Percentiles rank a stretch among this genome's conserved stretches.
Conservation (phyloP, 1,140 invertebrate genomes). For the Pantala flavescens region DNA sequence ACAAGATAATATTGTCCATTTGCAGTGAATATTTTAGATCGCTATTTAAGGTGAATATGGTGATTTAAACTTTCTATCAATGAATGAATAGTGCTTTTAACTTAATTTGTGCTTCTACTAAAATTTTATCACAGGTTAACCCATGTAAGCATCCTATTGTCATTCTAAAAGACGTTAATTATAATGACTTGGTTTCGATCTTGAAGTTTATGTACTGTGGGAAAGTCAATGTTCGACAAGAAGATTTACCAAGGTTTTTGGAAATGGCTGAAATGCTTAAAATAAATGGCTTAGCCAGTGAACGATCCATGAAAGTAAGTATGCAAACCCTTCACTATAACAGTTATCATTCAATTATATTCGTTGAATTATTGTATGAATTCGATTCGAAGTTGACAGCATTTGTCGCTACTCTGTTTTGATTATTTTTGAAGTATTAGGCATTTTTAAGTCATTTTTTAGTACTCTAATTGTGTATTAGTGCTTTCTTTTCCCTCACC, state of each 20-base stretch:
- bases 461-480: no score
- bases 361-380: no score
- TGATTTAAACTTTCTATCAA: neutral
- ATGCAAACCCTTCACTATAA: neutral
- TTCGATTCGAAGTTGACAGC: no score
- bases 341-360: neutral
- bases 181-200: neutral
- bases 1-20: constrained; percentile 34
- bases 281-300: neutral
- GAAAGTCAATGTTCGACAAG: neutral
- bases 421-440: no score
- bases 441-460: no score
- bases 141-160: neutral
- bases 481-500: no score
- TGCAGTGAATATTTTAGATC: constrained; percentile 36
- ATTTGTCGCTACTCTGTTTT: no score
- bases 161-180: neutral
- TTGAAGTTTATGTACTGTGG: constrained; percentile 7
- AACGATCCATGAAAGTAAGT: neutral
- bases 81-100: constrained; percentile 12
- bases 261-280: constrained; percentile 1
- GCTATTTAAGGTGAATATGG: constrained; percentile 30
- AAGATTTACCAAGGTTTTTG: neutral
- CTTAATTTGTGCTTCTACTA: constrained; percentile 18
- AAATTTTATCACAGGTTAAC: neutral